A percentile compares a stretch with the other conserved stretches of the same genome.
Conservation (phyloP, 2,888 invertebrate genomes). For the Cerastoderma edule region DNA sequence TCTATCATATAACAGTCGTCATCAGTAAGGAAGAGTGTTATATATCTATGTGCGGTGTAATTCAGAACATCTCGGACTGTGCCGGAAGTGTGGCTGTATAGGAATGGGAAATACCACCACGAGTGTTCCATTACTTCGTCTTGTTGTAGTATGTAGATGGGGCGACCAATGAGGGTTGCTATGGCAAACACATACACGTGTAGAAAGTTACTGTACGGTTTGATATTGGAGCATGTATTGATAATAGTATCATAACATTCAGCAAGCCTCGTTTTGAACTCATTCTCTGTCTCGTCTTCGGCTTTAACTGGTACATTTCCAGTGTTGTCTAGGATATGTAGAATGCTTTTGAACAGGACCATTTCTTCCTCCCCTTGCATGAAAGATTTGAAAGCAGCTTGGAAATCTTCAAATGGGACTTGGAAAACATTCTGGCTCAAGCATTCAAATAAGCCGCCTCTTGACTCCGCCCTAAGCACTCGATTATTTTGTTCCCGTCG, state of each 20-base stretch:
- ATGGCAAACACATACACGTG: conserved; percentile 7
- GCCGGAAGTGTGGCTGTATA: background rate
- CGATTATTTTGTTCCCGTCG: background rate
- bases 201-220: conserved; percentile 7
- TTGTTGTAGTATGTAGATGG: conserved; percentile 5
- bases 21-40: background rate
- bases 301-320: conserved; percentile 1
- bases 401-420: background rate
- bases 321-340: conserved; percentile 1
- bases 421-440: background rate
- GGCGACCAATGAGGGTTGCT: background rate
- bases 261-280: background rate
- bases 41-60: background rate
- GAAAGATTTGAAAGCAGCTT: background rate
- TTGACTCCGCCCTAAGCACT: background rate
- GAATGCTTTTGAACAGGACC: conserved; percentile 5
- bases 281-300: background rate
- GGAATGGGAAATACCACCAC: background rate
- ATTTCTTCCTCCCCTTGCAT: background rate
- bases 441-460: background rate
- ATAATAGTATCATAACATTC: background rate
- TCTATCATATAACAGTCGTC: conserved; percentile 9
- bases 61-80: background rate
- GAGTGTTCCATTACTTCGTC: background rate
- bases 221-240: background rate